phyloP scores from a whole-genome alignment of 2,113 vertebrate species.

The Sminthopsis crassicaudata region DNA sequence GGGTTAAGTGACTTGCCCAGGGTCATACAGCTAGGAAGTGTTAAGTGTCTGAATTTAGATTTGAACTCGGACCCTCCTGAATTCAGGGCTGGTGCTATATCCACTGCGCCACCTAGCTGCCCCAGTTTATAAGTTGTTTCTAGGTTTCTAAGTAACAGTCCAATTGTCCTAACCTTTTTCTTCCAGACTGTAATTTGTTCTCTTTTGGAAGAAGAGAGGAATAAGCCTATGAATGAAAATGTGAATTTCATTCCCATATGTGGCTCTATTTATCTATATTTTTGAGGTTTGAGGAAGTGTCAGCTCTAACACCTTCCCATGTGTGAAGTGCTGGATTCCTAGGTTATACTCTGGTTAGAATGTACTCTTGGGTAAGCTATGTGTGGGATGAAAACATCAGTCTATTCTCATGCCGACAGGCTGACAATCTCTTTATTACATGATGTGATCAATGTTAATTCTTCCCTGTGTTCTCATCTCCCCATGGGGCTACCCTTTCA shows the following conservation, averaged over 20 bases:
- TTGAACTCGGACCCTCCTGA: too few relatives aligned
- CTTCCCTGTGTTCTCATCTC: background rate
- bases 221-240: background rate
- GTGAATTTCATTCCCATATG: background rate
- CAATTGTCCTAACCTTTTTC: background rate
- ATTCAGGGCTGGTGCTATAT: too few relatives aligned
- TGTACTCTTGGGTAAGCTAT: background rate
- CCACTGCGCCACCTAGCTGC: too few relatives aligned
- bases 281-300: background rate
- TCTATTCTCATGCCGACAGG: background rate
- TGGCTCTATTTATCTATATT: background rate
- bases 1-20: too few relatives aligned
- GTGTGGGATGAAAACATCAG: background rate
- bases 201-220: background rate
- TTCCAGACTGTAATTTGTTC: background rate
- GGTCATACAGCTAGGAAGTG: too few relatives aligned
- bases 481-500: background rate
- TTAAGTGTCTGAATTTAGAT: too few relatives aligned
- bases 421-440: background rate
- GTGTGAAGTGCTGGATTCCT: background rate
- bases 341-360: background rate
- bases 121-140: too few relatives aligned
- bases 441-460: background rate
- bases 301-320: background rate
- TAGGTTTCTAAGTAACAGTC: background rate